Evolutionary conservation across 2,113 vertebrate genomes (phyloP), one percentile per base, ranked within the genome.

Genomic region (Bujurquina vittata): DNA sequence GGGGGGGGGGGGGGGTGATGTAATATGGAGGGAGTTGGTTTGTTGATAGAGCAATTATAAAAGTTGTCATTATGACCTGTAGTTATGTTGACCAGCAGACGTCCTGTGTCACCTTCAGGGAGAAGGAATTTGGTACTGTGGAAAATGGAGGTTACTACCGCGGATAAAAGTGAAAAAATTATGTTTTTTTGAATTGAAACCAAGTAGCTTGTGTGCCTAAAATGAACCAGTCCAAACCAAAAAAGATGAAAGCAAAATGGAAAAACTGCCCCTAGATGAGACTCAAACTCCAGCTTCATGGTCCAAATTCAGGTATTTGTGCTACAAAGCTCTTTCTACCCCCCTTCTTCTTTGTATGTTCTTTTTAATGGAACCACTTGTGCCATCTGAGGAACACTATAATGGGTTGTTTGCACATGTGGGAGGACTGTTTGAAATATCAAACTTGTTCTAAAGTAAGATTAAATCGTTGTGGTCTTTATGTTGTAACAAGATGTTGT

Each of bases 381-480:
- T 15, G 10, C 0, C 0, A 1, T 69, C 29, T 31, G 40, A 69
- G 40, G 15, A 69, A 49, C 23, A 1, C 9, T 4, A 4, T 0
- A 5, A 20, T 69, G 2, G 17, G 43, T 3, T 69, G 43, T 52
- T 69, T 49, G 0, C 26, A 31, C 23, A 72, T 52, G 23, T 72
- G 52, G 11, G 11, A 10, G 23, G 20, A n/a, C 43, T 31, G 23
- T 6, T 6, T 46, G 43, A 46, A 46, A 46, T 15, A 46, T 46
- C 26, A 15, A 35, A 62, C 35, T 35, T 35, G 20, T 37, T 37
- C 23, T 11, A 3, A 49, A 26, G 23, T 54, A 17, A 46, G 11
- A 9, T 72, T 72, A 52, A 4, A 52, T 17, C 65, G 31, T 72
- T 54, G 67, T 26, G 7, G 31, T 0, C 4, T 4, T 23, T 11